These are phyloP conservation scores for Cettia cetti DNA, from an alignment of 2,113 vertebrate species.

Conservation along the genomic window DNA sequence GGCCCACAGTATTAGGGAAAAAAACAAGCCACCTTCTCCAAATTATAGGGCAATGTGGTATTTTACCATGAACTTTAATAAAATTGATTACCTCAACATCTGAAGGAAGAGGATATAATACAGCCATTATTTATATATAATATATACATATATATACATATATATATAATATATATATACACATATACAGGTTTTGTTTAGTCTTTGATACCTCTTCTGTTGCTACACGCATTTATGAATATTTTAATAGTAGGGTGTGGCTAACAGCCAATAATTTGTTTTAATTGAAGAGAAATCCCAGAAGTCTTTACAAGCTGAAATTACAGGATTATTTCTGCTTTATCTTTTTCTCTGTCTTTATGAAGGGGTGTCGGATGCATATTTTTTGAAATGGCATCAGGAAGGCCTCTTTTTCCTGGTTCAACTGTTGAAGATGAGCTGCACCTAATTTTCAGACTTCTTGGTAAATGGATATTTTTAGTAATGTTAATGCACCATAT, in stretches of 20 bases:
- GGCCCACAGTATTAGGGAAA: neutral
- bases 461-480: slow-evolving; percentile 78
- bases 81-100: neutral
- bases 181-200: neutral
- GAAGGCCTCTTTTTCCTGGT: slow-evolving; percentile 96
- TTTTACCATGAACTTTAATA: neutral
- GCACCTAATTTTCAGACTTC: slow-evolving; percentile 95
- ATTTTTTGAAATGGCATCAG: slow-evolving; percentile 99
- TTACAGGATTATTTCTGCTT: neutral
- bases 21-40: neutral
- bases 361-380: slow-evolving; percentile 96
- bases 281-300: neutral
- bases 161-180: too few relatives aligned
- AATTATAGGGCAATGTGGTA: accelerated
- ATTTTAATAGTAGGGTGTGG: neutral
- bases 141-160: too few relatives aligned
- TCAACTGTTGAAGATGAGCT: slow-evolving; percentile 98
- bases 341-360: neutral
- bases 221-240: neutral
- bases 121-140: neutral
- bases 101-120: neutral
- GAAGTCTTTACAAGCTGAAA: neutral
- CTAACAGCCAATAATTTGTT: neutral
- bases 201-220: neutral
- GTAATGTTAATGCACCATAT: neutral